Evolutionary conservation across 2,113 vertebrate species (phyloP), one percentile per base, ranked within the genome.

Genomic region (Charina bottae): DNA sequence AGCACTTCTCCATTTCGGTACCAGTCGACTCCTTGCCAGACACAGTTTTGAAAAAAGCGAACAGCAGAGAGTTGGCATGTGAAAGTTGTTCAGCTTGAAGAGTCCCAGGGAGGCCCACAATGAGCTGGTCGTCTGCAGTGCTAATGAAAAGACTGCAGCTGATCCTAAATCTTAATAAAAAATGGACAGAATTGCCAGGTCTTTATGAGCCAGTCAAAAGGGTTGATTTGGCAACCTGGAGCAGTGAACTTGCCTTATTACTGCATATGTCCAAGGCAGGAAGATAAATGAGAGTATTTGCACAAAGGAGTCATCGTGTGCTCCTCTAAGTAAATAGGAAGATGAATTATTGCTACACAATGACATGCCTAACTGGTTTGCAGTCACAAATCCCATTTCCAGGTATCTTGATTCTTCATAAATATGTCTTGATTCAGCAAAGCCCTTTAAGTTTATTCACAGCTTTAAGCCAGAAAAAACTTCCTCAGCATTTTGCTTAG

Each of bases 101-200:
- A 83, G 33, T 53, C 54, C 19, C 28, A 19, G 90, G 62, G 46
- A 58, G 91, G 64, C 55, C 72, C 64, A 53, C 28, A 11, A 88
- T 4, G 42, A 54, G 56, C 72, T 83, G 4, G 42, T 78, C 13
- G 2, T 23, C 37, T 24, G 15, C 3, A 15, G 55, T 1, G 0
- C 87, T 89, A 92, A 92, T 92, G 91, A 37, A 62, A 59, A 84
- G 87, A 19, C 46, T 21, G 13, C 19, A 17, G 58, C n/a, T 3
- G 58, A 62, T 89, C 87, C 58, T 92, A 92, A 85, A 92, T 92
- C 91, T 85, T 89, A 54, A 92, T 92, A 85, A 62, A 85, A 78
- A 54, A 42, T 3, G 28, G 78, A 85, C 78, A 62, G 91, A 62
- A 58, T 62, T 84, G 87, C 46, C 87, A 62, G 72, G 58, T 59